Conservation (phyloP, 2,888 invertebrate genomes). For the Troides helena region DNA sequence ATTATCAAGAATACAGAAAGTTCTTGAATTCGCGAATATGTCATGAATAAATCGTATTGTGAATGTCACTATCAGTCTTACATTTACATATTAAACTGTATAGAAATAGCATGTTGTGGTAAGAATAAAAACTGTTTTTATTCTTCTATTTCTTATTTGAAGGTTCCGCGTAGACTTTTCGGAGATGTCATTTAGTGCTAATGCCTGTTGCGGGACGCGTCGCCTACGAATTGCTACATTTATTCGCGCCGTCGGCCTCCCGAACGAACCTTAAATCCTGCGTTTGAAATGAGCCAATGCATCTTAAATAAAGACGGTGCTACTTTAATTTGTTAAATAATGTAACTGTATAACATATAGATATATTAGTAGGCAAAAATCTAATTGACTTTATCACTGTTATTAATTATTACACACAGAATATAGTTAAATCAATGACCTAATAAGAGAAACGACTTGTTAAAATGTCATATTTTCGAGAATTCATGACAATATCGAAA, state of each 20-base stretch:
- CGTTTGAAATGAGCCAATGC: constrained; percentile 75
- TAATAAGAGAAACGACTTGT: no score
- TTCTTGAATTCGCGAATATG: constrained; percentile 18
- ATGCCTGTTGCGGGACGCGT: constrained; percentile 70
- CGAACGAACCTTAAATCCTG: constrained; percentile 67
- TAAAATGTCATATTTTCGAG: no score
- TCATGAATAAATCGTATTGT: constrained; percentile 4
- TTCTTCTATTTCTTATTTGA: constrained; percentile 65
- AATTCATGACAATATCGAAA: background rate
- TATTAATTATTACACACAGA: no score
- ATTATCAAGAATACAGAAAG: background rate
- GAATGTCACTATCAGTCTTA: constrained; percentile 18
- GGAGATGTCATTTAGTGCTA: constrained; percentile 78
- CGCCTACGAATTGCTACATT: constrained; percentile 76
- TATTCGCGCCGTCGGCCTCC: constrained; percentile 59
- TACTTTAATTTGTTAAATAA: constrained; percentile 62
- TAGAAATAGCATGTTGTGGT: constrained; percentile 41
- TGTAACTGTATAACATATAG: constrained; percentile 42
- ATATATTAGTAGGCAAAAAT: no score
- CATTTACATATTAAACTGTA: constrained; percentile 27
- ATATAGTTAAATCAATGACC: no score
- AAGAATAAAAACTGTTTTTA: constrained; percentile 64
- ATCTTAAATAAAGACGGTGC: constrained; percentile 70
- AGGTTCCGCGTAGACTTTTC: constrained; percentile 66
- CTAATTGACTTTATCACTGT: no score